Evolutionary conservation across 1,140 invertebrate species (phyloP).

Genomic region (Drosophila pseudoobscura): DNA sequence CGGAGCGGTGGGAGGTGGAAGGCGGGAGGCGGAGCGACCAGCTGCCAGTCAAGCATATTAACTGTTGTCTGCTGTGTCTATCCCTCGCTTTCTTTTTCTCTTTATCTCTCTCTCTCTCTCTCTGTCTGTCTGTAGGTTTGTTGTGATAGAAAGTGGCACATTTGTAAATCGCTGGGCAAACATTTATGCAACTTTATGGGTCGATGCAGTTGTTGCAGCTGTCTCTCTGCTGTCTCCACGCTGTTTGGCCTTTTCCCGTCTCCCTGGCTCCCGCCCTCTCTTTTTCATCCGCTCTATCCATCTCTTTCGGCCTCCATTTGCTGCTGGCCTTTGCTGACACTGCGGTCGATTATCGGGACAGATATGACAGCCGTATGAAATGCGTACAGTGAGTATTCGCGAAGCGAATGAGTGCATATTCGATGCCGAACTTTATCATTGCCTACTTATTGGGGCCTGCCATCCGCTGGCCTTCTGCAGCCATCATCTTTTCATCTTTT

Average conservation of each 20-base stretch:
- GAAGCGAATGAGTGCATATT: background rate
- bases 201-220: conserved; percentile 17
- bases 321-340: conserved; percentile 54
- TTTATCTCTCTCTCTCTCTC: conserved; percentile 9
- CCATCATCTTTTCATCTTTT: background rate
- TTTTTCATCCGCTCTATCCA: background rate
- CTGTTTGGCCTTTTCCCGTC: conserved; percentile 25
- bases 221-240: conserved; percentile 14
- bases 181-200: conserved; percentile 54
- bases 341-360: conserved; percentile 71
- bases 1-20: too few species aligned
- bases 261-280: background rate
- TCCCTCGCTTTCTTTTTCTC: background rate
- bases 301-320: background rate
- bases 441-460: background rate
- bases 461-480: background rate
- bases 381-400: background rate
- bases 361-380: conserved; percentile 53
- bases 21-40: background rate
- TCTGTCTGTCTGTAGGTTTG: conserved; percentile 35
- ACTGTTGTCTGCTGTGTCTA: conserved; percentile 39
- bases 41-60: conserved; percentile 76
- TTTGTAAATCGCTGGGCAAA: conserved; percentile 65
- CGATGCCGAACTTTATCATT: background rate
- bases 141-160: conserved; percentile 77